A percentile compares a stretch with the other conserved stretches of the same genome.
phyloP scores from a whole-genome alignment of 2,113 vertebrate species.

The Leiothrix lutea region DNA sequence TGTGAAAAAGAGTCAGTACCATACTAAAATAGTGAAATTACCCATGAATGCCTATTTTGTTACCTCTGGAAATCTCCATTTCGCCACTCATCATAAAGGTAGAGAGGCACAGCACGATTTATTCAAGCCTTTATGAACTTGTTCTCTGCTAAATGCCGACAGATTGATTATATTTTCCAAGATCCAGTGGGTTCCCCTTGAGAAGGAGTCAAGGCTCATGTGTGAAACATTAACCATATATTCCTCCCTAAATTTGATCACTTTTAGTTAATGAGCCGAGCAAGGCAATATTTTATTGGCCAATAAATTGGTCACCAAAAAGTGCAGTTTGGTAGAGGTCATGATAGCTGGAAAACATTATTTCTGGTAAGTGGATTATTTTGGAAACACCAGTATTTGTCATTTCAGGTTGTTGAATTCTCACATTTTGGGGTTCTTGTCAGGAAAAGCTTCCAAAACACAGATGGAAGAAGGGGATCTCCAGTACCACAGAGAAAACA shows the following conservation, averaged over 20 bases:
- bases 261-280: background rate
- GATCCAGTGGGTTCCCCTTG: slow-evolving; percentile 9
- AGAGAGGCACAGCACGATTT: background rate
- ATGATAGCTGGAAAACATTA: background rate
- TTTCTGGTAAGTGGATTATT: background rate
- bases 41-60: background rate
- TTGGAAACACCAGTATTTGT: background rate
- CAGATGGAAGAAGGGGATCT: background rate
- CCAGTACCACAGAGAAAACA: background rate
- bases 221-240: background rate
- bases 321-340: background rate
- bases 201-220: slow-evolving; percentile 3
- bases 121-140: background rate
- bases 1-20: background rate
- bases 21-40: background rate
- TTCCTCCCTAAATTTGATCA: background rate
- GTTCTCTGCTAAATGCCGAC: background rate
- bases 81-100: background rate
- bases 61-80: background rate
- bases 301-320: background rate
- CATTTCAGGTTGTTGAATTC: background rate
- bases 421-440: background rate
- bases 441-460: background rate
- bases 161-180: slow-evolving; percentile 14
- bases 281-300: background rate